Evolutionary conservation across 2,113 vertebrate species (phyloP), one percentile per base, ranked within the genome.

Genomic region (Cephalopterus ornatus): DNA sequence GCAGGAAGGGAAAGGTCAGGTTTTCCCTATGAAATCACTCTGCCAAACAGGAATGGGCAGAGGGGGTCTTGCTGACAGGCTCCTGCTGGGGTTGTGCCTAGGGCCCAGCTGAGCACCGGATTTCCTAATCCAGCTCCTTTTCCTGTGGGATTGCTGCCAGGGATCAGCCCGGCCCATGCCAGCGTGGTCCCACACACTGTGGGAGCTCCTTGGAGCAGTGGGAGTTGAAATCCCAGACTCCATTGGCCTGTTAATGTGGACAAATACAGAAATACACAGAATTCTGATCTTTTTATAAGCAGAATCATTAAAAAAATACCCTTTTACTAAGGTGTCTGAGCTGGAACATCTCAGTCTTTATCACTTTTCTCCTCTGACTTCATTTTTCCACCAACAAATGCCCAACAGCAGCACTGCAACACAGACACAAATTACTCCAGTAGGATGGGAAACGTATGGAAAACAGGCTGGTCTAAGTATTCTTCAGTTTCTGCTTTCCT

Each of bases 161-260:
- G 49, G 50, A 5, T 68, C 63, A 41, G 33, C n/a, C 42, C 33
- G 56, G 46, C 63, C 74, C 5, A 0, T 16, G 12, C 61, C 66
- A 27, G 4, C 7, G 0, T 5, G 46, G 14, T 49, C 63, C 82
- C 28, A 8, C n/a, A 5, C 7, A 1, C 2, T 6, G 32, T 4
- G 50, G 30, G 65, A 67, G 42, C 32, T 46, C 7, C 42, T n/a
- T 33, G 16, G 32, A 67, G 44, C 65, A n/a, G 32, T n/a, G 44
- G 23, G 65, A 47, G 27, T 14, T 70, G 47, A 39, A 70, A 10
- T 52, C 67, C 37, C 67, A 50, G n/a, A 28, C 27, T 50, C 47
- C 47, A 15, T 52, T 52, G 50, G 19, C 26, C 26, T 50, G 26
- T 39, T 22, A 22, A 52, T 39, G 67, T 50, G 26, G 35, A 70